Evolutionary conservation across 92 coral and sea anemone genomes (phyloP), one percentile per base, ranked within the genome.

Genomic region (Zoanthus solanderi): DNA sequence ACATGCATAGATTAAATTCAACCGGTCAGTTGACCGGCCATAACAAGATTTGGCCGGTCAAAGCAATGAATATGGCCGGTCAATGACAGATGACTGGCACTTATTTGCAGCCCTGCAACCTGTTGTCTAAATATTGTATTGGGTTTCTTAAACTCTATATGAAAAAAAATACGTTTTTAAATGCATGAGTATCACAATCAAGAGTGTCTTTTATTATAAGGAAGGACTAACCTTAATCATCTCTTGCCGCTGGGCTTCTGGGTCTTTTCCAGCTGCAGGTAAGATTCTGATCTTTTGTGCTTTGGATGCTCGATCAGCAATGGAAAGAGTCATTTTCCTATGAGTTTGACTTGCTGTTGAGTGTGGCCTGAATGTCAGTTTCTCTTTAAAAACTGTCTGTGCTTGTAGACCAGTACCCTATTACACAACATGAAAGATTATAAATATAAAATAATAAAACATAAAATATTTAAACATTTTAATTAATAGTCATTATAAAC

Each of bases 351-450:
- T 97, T 80, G 98, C 92, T 0, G 99, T 97, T 11, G 99, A 97
- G 75, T 97, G 98, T 34, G 99, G 99, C 89, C 99, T 92, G 84
- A 97, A 97, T 6, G 99, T 95, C 32, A 97, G 93, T 77, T 97
- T 97, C 72, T 97, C 99, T 53, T 91, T 96, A 87, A 97, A 97
- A 18, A 97, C 96, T 6, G 99, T 93, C 83, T 97, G 99, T 2
- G 94, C 99, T 76, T 97, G 99, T 46, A 97, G 88, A 93, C 99
- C 99, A 80, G 99, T 97, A 28, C 99, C 99, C 99, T 97, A 56
- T 15, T 11, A 18, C 71, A 79, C 69, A 50, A 7, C 48, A 12
- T 29, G 11, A 44, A 68, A 14, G 52, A 18, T 60, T 6, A 0
- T 47, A 5, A 29, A 78, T n/a, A 18, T 4, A 52, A 37, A 37